phyloP scores from a whole-genome alignment of 2,888 invertebrate species.

The Bellardia bayeri region DNA sequence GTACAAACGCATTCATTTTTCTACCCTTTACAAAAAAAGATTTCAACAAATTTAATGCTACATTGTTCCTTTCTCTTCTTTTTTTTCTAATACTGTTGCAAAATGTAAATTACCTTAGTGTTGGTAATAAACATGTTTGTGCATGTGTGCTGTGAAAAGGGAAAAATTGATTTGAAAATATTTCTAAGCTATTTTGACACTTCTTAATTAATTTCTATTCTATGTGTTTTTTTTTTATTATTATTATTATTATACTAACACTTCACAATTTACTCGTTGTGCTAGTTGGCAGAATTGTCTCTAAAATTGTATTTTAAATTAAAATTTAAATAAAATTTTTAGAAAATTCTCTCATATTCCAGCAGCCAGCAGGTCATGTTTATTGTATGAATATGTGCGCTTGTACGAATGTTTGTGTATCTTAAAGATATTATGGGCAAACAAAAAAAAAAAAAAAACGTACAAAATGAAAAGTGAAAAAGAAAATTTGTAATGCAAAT shows the following conservation, averaged over 20 bases:
- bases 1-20: too few species aligned
- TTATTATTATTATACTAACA: conserved; percentile 14
- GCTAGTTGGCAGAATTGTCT: conserved; percentile 26
- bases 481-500: conserved; percentile 72
- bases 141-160: not conserved
- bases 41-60: not conserved
- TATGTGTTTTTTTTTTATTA: not conserved
- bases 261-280: conserved; percentile 30
- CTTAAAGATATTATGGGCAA: conserved; percentile 31
- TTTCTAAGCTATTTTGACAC: conserved; percentile 71
- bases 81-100: not conserved
- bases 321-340: conserved; percentile 39
- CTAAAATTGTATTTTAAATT: conserved; percentile 28
- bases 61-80: not conserved
- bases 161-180: conserved; percentile 67
- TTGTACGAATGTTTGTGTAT: not conserved
- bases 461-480: not conserved
- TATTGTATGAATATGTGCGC: conserved; percentile 5
- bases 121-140: not conserved
- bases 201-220: conserved; percentile 72
- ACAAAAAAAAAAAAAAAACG: not conserved
- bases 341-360: conserved; percentile 24
- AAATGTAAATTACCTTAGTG: conserved; percentile 20
- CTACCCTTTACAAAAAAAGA: not conserved
- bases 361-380: conserved; percentile 5